Conservation (phyloP, 2,113 vertebrate genomes). For the Phasianus colchicus region DNA sequence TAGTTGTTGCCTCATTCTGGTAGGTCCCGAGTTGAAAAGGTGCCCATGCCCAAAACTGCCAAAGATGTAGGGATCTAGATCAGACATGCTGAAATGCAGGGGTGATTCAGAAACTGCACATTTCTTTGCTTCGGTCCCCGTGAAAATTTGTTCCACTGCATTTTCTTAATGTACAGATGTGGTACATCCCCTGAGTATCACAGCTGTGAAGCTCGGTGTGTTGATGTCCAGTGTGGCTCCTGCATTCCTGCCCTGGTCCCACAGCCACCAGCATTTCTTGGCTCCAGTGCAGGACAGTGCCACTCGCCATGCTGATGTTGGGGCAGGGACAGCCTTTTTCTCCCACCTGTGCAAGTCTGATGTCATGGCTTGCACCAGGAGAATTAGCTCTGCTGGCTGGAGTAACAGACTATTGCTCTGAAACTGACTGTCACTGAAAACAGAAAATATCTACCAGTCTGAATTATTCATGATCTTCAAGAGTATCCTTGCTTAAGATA, state of each 20-base stretch:
- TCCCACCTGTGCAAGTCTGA: neutral
- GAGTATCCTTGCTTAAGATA: neutral
- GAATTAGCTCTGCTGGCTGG: neutral
- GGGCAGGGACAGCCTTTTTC: neutral
- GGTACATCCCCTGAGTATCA: fast-evolving
- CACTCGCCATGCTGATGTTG: neutral
- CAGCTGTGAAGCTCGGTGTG: neutral
- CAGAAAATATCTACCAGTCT: neutral
- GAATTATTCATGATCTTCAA: neutral
- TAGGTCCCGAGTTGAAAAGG: neutral
- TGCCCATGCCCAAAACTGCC: neutral
- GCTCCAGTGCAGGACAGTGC: neutral
- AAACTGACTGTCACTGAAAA: neutral
- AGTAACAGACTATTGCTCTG: neutral
- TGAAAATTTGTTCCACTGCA: neutral
- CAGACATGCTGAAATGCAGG: neutral
- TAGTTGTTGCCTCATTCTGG: neutral
- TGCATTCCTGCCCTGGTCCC: neutral
- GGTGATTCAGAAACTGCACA: neutral
- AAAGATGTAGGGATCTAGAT: neutral
- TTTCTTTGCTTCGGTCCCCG: neutral
- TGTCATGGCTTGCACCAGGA: fast-evolving
- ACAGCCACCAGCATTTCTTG: neutral
- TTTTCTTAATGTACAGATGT: neutral
- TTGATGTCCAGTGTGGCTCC: fast-evolving